A percentile compares a stretch with the other conserved stretches of the same genome.
Evolutionary conservation across 2,888 invertebrate species (phyloP).

Genomic region (Iselma pallidipennis): DNA sequence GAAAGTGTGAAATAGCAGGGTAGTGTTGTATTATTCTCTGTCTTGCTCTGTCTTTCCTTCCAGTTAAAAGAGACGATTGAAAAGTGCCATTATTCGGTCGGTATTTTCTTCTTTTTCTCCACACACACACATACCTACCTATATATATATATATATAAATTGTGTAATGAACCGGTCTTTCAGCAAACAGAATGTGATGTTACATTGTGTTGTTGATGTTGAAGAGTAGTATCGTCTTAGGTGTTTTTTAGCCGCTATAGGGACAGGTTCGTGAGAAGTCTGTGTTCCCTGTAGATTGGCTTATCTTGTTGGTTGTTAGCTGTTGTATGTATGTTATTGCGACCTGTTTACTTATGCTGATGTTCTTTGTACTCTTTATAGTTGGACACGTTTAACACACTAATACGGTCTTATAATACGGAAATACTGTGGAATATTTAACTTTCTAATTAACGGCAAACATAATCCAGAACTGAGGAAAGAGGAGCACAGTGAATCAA

Average conservation of each 20-base stretch:
- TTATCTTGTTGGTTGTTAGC: conserved; percentile 49
- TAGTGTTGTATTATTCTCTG: conserved; percentile 2
- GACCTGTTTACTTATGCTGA: conserved; percentile 44
- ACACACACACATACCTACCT: no score
- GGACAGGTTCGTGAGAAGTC: conserved; percentile 46
- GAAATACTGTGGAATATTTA: conserved; percentile 4
- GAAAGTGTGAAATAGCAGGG: conserved; percentile 31
- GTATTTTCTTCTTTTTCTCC: conserved; percentile 2
- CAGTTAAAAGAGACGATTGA: conserved; percentile 19
- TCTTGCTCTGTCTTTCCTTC: background rate
- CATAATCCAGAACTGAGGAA: no score
- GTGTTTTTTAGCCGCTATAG: conserved; percentile 23
- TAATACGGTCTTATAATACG: conserved; percentile 30
- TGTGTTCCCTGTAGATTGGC: conserved; percentile 45
- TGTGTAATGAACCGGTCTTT: conserved; percentile 44
- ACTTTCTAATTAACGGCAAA: conserved; percentile 1
- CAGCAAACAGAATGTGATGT: conserved; percentile 27
- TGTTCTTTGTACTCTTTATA: conserved; percentile 46
- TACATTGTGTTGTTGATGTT: background rate
- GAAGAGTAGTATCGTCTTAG: conserved; percentile 23
- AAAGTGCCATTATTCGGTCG: conserved; percentile 33
- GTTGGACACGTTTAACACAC: conserved; percentile 42
- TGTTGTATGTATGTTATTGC: conserved; percentile 39
- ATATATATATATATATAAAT: conserved; percentile 14
- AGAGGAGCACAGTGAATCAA: no score